Base-by-base conservation (phyloP, 2,888 invertebrate species). In the Campoplex nolae region DNA sequence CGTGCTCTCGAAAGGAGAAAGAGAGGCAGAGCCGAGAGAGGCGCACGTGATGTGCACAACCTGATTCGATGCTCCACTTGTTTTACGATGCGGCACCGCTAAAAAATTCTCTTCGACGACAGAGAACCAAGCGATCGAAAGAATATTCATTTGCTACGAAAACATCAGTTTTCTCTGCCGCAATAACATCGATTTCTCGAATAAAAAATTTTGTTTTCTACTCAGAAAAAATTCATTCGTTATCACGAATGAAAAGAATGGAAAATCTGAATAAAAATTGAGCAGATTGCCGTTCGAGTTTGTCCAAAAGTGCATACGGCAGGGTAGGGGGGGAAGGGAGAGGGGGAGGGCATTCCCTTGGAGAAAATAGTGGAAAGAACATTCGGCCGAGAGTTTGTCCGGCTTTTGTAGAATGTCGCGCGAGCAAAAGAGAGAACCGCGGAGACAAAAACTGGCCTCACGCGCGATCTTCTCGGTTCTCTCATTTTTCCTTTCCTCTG, bases 41-140 rank as follows among this genome's bases (percentile, higher is more conserved):
- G 67, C 51, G 67, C 77, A 70, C 85, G 54, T 77, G 77, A 67
- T 62, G 83, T 78, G 51, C 74, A 81, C 84, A 87, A 88, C 88
- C 88, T 89, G 88, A 88, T 89, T 89, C 88, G 82, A 88, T 83
- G 88, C 88, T 89, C 89, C 54, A 89, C 88, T 89, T 89, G 88
- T 83, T 84, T 86, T 67, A 84, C 75, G 78, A 82, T 54, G 84
- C 83, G 89, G 83, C 88, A 89, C 82, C 58, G 84, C 86, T 87
- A 82, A 86, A 76, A 74, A 76, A 86, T 83, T 28, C 78, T 83
- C 70, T 23, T 32, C 54, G 70, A 81, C 62, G 62, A 68, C 74
- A 23, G 16, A 62, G 28, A 56, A 38, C 65, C n/a, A 35, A 67
- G 28, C 8, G 48, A 84, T 42, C 67, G 56, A 56, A 42, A 16